A percentile compares a stretch with the other conserved stretches of the same genome.
Evolutionary conservation across 1,140 invertebrate genomes (phyloP).

Genomic region (Conus ventricosus): DNA sequence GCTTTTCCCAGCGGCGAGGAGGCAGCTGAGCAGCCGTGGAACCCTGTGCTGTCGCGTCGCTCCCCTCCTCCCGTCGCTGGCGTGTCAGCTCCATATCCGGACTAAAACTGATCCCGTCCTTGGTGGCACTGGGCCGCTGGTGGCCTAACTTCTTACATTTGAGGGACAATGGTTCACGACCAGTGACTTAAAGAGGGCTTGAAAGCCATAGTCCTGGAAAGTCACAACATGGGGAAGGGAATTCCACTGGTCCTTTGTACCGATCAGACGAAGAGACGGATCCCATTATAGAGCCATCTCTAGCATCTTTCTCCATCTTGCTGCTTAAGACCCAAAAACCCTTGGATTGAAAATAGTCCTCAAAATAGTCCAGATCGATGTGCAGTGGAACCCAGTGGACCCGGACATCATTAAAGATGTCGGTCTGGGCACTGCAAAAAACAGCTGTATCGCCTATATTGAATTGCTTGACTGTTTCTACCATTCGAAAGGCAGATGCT

Average conservation of each 20-base stretch:
- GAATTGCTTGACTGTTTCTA: not conserved
- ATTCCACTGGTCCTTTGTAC: not conserved
- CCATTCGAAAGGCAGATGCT: not conserved
- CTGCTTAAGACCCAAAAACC: not conserved
- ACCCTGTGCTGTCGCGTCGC: no score
- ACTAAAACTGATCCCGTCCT: not conserved
- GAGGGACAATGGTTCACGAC: not conserved
- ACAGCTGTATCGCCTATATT: not conserved
- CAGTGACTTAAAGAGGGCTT: not conserved
- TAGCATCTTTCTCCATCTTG: not conserved
- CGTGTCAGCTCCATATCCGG: no score
- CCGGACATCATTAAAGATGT: not conserved
- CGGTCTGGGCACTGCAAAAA: not conserved
- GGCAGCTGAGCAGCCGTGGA: no score
- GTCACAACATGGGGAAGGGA: not conserved
- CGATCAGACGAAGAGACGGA: not conserved
- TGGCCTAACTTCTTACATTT: not conserved
- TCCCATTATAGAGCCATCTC: not conserved
- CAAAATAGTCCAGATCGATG: not conserved
- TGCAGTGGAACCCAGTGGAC: not conserved
- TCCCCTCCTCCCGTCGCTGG: no score
- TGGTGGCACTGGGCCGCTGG: not conserved
- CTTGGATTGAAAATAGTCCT: not conserved
- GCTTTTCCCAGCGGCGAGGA: no score
- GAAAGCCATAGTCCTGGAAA: not conserved